These are phyloP conservation scores for Thryonomys swinderianus DNA, from an alignment of 2,113 vertebrate species.

Conservation along the genomic window DNA sequence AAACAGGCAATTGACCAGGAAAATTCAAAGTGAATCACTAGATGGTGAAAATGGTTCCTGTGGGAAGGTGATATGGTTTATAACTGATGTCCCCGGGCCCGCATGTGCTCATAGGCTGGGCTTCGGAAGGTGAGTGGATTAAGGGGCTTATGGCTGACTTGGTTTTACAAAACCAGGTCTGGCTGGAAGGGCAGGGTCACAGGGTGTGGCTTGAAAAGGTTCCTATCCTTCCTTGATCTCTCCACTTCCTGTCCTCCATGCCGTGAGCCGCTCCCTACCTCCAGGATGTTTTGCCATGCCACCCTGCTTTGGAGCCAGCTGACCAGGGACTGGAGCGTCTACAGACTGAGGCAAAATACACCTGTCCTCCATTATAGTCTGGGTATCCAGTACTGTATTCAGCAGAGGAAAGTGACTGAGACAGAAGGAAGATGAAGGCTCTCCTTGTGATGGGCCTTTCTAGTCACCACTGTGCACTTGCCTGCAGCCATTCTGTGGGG, in stretches of 20 bases:
- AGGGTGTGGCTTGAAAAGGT: neutral
- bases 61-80: neutral
- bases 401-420: neutral
- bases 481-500: neutral
- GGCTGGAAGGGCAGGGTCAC: neutral
- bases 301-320: neutral
- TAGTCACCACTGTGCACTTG: neutral
- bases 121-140: neutral
- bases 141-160: neutral
- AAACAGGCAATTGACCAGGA: conserved; percentile 56
- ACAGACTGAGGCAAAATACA: neutral
- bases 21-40: neutral
- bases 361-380: fast-evolving
- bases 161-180: neutral
- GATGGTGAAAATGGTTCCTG: neutral
- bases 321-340: neutral
- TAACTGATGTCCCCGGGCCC: neutral
- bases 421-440: neutral
- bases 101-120: neutral
- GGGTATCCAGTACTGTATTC: neutral
- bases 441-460: neutral
- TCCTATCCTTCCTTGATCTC: neutral
- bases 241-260: neutral
- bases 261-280: neutral
- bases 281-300: neutral